Percentiles rank a stretch among this genome's conserved stretches.
These are phyloP conservation scores for Vireo griseus DNA, from an alignment of 2,797 vertebrate species.

Conservation along the genomic window DNA sequence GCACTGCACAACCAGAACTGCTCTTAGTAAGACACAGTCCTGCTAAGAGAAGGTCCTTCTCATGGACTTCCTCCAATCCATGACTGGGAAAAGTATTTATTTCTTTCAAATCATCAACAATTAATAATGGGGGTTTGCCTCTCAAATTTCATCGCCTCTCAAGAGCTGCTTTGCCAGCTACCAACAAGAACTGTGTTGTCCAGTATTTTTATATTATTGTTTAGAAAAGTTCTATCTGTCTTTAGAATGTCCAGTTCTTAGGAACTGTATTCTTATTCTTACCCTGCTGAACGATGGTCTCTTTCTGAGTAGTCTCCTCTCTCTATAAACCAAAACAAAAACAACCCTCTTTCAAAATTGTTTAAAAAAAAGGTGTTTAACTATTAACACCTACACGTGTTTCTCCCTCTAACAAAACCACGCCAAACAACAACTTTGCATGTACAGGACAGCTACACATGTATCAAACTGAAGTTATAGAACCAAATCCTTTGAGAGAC, in stretches of 20 bases:
- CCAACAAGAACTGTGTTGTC: neutral
- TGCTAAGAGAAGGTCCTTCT: neutral
- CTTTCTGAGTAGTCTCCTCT: conserved; percentile 36
- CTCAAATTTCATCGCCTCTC: neutral
- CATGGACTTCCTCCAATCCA: neutral
- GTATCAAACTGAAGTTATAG: neutral
- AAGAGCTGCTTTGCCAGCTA: neutral
- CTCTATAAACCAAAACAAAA: conserved; percentile 40
- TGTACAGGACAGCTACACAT: neutral
- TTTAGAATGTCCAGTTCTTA: neutral
- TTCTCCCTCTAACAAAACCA: neutral
- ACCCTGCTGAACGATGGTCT: conserved; percentile 67
- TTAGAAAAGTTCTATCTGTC: neutral
- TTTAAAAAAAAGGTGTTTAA: neutral
- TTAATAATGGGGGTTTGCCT: neutral
- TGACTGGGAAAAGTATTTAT: neutral
- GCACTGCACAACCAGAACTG: neutral
- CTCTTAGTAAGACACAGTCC: neutral
- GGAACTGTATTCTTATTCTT: neutral
- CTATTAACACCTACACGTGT: neutral
- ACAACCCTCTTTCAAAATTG: neutral
- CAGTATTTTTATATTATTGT: neutral
- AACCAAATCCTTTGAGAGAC: neutral
- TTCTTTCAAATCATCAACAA: neutral
- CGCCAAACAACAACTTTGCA: neutral